Conservation (phyloP, 2,888 invertebrate genomes). For the Microctonus brassicae region DNA sequence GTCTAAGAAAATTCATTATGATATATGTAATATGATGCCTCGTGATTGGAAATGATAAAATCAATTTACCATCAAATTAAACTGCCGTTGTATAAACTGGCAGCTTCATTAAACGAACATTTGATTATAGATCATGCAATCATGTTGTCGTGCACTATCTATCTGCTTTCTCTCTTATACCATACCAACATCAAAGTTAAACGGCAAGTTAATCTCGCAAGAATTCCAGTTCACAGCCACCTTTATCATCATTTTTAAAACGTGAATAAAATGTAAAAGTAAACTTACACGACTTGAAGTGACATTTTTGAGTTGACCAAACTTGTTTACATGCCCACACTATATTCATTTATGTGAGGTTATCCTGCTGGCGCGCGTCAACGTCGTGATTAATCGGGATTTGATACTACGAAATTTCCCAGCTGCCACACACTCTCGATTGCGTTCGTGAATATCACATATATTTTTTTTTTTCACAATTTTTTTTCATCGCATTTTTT, state of each 20-base stretch:
- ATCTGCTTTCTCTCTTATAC: no score
- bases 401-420: constrained; percentile 23
- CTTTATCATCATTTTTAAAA: background rate
- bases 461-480: constrained; percentile 3
- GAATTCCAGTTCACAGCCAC: background rate
- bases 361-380: constrained; percentile 12
- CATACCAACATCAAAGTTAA: background rate
- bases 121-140: background rate
- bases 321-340: constrained; percentile 20
- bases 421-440: constrained; percentile 8
- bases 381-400: constrained; percentile 29
- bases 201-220: background rate
- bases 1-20: background rate
- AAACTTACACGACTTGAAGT: constrained; percentile 1
- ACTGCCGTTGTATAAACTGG: background rate
- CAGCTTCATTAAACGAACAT: background rate
- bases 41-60: background rate
- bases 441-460: background rate
- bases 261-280: background rate
- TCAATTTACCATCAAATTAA: background rate
- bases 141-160: background rate
- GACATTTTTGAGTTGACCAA: constrained; percentile 21
- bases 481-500: constrained; percentile 20
- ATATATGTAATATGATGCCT: background rate
- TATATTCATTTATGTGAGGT: constrained; percentile 9